Conservation (phyloP, 1,140 invertebrate species). For the Lithobius niger region DNA sequence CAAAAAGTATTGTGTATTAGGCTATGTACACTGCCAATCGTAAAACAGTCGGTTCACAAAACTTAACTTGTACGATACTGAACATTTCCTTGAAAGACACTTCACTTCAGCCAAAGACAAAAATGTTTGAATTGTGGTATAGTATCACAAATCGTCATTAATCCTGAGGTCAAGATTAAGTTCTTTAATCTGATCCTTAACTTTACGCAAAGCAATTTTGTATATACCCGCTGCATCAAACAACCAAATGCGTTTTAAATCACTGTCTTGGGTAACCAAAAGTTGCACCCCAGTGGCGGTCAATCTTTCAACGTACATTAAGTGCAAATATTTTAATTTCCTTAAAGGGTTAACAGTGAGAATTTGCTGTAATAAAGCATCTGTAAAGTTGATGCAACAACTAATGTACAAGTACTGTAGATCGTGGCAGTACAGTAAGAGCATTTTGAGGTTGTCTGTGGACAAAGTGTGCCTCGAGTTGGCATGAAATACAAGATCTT, state of each 20-base stretch:
- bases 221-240: slow-evolving; percentile 3
- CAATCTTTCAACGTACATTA: slow-evolving; percentile 1
- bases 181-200: neutral
- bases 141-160: slow-evolving; percentile 1
- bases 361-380: neutral
- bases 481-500: slow-evolving; percentile 4
- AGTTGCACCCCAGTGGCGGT: neutral
- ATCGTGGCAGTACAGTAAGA: neutral
- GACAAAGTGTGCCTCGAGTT: neutral
- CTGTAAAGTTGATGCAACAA: neutral
- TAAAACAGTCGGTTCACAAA: too few species aligned
- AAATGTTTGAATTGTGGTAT: neutral
- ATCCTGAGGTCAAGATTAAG: neutral
- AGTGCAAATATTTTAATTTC: slow-evolving; percentile 1
- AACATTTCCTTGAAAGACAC: too few species aligned
- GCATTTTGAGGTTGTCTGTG: neutral
- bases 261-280: neutral
- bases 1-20: too few species aligned
- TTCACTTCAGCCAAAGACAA: neutral
- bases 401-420: slow-evolving; percentile 1
- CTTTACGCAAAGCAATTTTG: neutral
- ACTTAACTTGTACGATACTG: too few species aligned
- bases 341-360: neutral
- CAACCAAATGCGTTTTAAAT: slow-evolving; percentile 1
- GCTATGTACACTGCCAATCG: too few species aligned